Conservation (phyloP, 1,140 invertebrate species). For the Drosophila hydei region DNA sequence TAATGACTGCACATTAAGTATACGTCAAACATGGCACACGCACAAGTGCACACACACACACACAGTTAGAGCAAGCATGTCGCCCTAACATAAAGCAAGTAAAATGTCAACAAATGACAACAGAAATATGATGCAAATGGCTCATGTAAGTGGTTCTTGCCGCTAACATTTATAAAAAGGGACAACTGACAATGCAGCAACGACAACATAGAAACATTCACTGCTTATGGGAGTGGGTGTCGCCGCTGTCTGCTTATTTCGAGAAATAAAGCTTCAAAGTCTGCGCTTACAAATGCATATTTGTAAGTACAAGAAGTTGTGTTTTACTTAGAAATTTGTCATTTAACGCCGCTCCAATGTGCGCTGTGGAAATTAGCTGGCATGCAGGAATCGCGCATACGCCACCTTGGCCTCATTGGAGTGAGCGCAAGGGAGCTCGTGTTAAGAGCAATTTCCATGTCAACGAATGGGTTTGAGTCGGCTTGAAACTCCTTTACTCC, state of each 20-base stretch:
- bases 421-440: conserved; percentile 1
- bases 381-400: conserved; percentile 43
- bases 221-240: neutral
- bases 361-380: conserved; percentile 53
- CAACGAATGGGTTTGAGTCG: conserved; percentile 45
- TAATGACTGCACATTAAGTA: conserved; percentile 81
- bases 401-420: conserved; percentile 25
- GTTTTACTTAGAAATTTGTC: conserved; percentile 64
- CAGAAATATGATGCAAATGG: conserved; percentile 82
- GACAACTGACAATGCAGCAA: conserved; percentile 67
- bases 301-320: conserved; percentile 12
- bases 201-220: conserved; percentile 33
- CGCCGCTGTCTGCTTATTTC: conserved; percentile 12
- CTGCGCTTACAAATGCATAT: conserved; percentile 12
- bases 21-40: conserved; percentile 59
- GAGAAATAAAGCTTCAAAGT: conserved; percentile 35
- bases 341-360: conserved; percentile 35
- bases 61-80: conserved; percentile 4
- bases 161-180: conserved; percentile 72
- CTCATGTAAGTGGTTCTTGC: conserved; percentile 78
- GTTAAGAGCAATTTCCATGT: conserved; percentile 13
- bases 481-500: conserved; percentile 32
- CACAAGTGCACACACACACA: conserved; percentile 28
- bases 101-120: conserved; percentile 81
- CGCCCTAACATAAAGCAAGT: conserved; percentile 60